phyloP scores from a whole-genome alignment of 2,888 invertebrate species.

The Temnothorax rugatulus region DNA sequence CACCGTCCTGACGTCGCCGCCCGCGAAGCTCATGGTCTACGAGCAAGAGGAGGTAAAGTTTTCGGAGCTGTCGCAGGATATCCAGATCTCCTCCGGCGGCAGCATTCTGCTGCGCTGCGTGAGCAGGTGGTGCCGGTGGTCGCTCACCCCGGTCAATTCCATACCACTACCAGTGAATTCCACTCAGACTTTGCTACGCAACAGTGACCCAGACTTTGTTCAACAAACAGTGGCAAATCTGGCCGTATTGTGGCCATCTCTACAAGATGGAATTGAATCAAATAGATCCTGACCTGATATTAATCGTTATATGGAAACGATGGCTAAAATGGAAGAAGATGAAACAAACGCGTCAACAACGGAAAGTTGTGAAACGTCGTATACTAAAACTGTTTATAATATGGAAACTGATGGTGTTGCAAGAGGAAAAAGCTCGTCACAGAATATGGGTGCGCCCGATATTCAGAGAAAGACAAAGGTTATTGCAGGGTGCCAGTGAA shows the following conservation, averaged over 20 bases:
- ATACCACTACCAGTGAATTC: constrained; percentile 49
- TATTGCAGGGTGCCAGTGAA: not conserved
- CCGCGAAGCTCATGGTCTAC: constrained; percentile 81
- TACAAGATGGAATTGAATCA: too few species aligned
- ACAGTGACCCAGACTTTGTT: too few species aligned
- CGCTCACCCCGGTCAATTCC: constrained; percentile 82
- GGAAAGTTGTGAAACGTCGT: not conserved
- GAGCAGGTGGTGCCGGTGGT: constrained; percentile 84
- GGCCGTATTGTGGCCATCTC: too few species aligned
- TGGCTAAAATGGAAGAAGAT: not conserved
- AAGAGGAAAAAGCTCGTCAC: not conserved
- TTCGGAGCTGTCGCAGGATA: constrained; percentile 84
- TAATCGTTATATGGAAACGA: not conserved
- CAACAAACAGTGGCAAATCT: too few species aligned
- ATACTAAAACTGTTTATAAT: not conserved
- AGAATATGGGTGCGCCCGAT: not conserved
- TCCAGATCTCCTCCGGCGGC: constrained; percentile 84
- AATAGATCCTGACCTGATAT: not conserved
- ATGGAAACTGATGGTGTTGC: not conserved
- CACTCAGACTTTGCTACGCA: too few species aligned
- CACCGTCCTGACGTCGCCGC: constrained; percentile 76
- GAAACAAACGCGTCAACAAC: not conserved
- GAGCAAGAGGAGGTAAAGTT: constrained; percentile 83
- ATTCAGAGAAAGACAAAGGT: not conserved
- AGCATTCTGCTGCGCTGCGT: constrained; percentile 83